These are phyloP conservation scores for Myotis pilosus DNA, from an alignment of 2,797 vertebrate genomes.

Conservation along the genomic window DNA sequence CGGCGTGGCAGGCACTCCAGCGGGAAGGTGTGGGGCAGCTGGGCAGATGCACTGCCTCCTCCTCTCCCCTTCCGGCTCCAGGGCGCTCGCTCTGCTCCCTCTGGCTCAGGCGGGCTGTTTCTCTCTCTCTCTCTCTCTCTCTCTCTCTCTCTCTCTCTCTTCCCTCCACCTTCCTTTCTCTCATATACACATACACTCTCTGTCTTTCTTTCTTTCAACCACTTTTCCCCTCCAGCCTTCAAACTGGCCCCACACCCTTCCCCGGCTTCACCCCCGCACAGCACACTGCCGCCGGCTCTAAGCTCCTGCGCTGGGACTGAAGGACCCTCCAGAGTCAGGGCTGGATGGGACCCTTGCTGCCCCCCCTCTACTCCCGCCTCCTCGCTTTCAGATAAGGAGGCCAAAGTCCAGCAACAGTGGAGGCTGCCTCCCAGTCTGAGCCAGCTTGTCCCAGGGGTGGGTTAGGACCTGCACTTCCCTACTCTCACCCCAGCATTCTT, in stretches of 20 bases:
- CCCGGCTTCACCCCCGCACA: accelerated
- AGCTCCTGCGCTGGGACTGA: background rate
- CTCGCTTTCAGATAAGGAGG: background rate
- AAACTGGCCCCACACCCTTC: background rate
- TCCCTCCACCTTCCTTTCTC: background rate
- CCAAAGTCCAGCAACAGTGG: too few relatives aligned
- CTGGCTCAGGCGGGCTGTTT: background rate
- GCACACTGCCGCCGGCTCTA: background rate
- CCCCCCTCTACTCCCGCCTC: background rate
- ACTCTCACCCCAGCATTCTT: accelerated
- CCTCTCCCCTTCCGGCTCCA: accelerated
- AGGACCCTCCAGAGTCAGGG: accelerated
- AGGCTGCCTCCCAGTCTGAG: background rate
- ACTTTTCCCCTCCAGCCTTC: background rate
- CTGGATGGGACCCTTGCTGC: background rate
- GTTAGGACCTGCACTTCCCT: background rate
- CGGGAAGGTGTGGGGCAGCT: accelerated
- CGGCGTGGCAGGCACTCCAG: background rate
- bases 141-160: background rate
- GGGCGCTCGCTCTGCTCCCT: background rate
- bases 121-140: background rate
- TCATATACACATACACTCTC: background rate
- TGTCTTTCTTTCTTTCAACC: background rate
- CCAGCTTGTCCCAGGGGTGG: background rate
- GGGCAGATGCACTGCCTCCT: background rate